Evolutionary conservation across 2,797 vertebrate genomes (phyloP), one percentile per base, ranked within the genome.

Genomic region (Eupleurogrammus muticus): DNA sequence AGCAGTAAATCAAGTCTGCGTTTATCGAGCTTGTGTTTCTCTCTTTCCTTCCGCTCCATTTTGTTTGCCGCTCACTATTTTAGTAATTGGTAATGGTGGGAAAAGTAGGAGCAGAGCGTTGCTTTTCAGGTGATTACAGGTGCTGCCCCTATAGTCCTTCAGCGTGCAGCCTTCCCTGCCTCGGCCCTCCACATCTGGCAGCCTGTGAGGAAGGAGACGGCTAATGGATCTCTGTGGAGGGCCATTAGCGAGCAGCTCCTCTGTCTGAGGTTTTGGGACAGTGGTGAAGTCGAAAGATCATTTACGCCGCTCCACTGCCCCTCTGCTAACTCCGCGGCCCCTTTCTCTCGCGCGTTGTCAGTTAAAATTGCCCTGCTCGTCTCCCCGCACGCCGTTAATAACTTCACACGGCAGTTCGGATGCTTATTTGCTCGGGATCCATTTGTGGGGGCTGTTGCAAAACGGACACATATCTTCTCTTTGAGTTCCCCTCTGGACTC

Each of bases 181-280:
- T 46, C 66, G 34, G 46, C 14, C 58, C 24, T 57, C 11, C 60
- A 49, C 55, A 65, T 76, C 65, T 8, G 55, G 73, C 53, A 55
- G 51, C 60, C 58, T 65, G 67, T 56, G 74, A 68, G 73, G 62
- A 73, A 68, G 60, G 36, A 46, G 32, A 42, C 7, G 2, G 66
- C 70, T 85, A 90, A 90, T 90, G 84, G 84, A 72, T 75, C 64
- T 82, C 66, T 44, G 42, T 44, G 48, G 72, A 83, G 62, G 0
- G 21, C 75, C 53, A 83, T 89, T 81, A 83, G 65, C 52, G 1
- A 83, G 65, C 52, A 1, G 58, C 70, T 75, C 38, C 28, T 73
- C 77, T 0, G 20, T 81, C 62, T 55, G 62, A 73, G 32, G 60
- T 77, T 89, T 70, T 70, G 73, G 65, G 79, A 82, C 71, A 50